Base-by-base conservation (phyloP, 2,797 vertebrate genomes). In the Crax fasciolata region DNA sequence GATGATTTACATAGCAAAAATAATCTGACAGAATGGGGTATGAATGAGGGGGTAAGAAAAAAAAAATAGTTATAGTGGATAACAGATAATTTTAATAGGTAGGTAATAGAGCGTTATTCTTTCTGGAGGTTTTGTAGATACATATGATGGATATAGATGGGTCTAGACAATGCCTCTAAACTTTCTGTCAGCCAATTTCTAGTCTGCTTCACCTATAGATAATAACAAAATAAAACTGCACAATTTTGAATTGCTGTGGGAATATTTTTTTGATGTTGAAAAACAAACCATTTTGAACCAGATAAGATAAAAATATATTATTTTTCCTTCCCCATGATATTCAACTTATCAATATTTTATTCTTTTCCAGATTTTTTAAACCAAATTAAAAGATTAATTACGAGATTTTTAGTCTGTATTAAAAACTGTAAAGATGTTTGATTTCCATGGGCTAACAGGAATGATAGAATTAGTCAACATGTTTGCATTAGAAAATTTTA, bases 401-500 rank as follows among this genome's bases (percentile, higher is more conserved):
- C 6, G 35, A 35, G 35, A 35, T 35, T 55, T 68, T 78, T 76
- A 35, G 48, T 87, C 71, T 43, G 38, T 92, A 83, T 52, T n/a
- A 38, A 58, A 94, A 85, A 35, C 2, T 32, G 7, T 44, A 63
- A 80, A 9, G 93, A 48, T 88, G 35, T 94, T 92, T 88, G 39
- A 61, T 81, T 87, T 62, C 38, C 35, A n/a, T 82, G 35, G 57
- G 89, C 95, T 94, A 90, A 90, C 77, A 76, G 90, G 41, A 88
- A 49, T 54, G 48, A 35, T 81, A 92, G 73, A 49, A 76, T 96
- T 94, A 89, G 91, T 35, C 38, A 75, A 85, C 67, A 94, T 19
- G 25, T 87, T 94, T 90, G 58, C 78, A 81, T 89, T 91, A 75
- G 67, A 83, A 95, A 95, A 95, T 96, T 30, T 94, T 78, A 96